Evolutionary conservation across 1,140 invertebrate species (phyloP), one percentile per base, ranked within the genome.

Genomic region (Archegozetes longisetosus): DNA sequence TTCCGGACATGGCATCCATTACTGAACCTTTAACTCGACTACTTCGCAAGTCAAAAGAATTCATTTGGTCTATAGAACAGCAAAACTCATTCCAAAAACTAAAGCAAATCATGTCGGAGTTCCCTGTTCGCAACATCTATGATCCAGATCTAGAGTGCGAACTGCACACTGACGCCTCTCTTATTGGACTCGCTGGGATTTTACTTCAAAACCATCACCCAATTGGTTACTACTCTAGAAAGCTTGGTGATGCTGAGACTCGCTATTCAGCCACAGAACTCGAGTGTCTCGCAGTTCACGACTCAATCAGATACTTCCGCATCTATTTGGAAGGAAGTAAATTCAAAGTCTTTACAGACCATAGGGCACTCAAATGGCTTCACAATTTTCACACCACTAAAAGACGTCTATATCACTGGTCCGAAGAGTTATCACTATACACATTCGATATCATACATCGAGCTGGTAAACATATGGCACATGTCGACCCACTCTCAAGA

Each of bases 101-200:
- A 2, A 63, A 60, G n/a, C 2, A 56, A 2, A 4, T 22, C 2
- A 22, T 57, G 2, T 14, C 49, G 12, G 26, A 52, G 0, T 13
- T 12, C n/a, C 52, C 52, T 0, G 29, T 62, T 1, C 40, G 56
- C n/a, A 47, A n/a, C 1, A 55, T 62, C 4, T 62, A 27, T 28
- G 53, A 63, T 27, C 23, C 22, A 40, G 28, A 52, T 9, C 64
- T 65, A 24, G 0, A 0, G 6, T 22, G 49, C 9, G 23, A 53
- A 20, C 12, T 57, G 17, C 12, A 60, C 24, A 63, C 54, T 20
- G 61, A 65, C 53, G 74, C 75, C 14, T 73, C 69, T 47, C 58
- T 66, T 0, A 71, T 70, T 65, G 76, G 73, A n/a, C 62, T 79
- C 2, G 74, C 75, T 0, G 71, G 14, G 25, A 22, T 22, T n/a